These are phyloP conservation scores for Spodoptera littoralis DNA, from an alignment of 2,888 invertebrate genomes.

Conservation along the genomic window DNA sequence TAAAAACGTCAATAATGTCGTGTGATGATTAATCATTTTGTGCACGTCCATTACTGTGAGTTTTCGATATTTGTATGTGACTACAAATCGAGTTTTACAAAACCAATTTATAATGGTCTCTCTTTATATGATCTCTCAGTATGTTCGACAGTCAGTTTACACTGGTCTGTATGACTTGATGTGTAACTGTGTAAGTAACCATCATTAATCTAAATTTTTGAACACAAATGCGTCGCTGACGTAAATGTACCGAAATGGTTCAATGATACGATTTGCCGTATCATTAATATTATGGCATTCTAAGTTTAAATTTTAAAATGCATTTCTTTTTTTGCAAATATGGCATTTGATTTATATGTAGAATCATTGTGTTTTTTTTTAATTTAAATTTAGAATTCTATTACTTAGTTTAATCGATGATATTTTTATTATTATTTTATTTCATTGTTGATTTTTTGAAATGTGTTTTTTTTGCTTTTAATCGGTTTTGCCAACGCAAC, in stretches of 20 bases:
- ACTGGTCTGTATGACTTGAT: slow-evolving; percentile 1
- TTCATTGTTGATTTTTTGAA: background rate
- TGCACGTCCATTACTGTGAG: slow-evolving; percentile 32
- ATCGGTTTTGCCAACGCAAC: no score
- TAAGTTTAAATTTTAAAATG: slow-evolving; percentile 35
- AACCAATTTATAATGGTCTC: no score
- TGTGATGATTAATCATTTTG: slow-evolving; percentile 49
- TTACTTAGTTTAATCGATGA: background rate
- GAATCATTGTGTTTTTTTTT: slow-evolving; percentile 8
- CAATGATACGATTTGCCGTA: slow-evolving; percentile 55
- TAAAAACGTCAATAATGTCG: slow-evolving; percentile 38
- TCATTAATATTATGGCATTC: slow-evolving; percentile 67
- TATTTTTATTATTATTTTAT: background rate
- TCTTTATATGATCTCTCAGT: no score
- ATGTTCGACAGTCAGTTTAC: no score
- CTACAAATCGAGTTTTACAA: no score
- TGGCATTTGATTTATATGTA: slow-evolving; percentile 1
- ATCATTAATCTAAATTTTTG: slow-evolving; percentile 78
- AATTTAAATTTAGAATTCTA: background rate
- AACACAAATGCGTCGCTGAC: slow-evolving; percentile 59
- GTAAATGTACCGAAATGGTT: slow-evolving; percentile 70
- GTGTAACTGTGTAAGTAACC: background rate
- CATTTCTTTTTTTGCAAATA: slow-evolving; percentile 2
- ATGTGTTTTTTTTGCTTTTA: background rate
- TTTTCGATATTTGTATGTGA: slow-evolving; percentile 46